Evolutionary conservation across 2,113 vertebrate species (phyloP).

Genomic region (Holacanthus passer): DNA sequence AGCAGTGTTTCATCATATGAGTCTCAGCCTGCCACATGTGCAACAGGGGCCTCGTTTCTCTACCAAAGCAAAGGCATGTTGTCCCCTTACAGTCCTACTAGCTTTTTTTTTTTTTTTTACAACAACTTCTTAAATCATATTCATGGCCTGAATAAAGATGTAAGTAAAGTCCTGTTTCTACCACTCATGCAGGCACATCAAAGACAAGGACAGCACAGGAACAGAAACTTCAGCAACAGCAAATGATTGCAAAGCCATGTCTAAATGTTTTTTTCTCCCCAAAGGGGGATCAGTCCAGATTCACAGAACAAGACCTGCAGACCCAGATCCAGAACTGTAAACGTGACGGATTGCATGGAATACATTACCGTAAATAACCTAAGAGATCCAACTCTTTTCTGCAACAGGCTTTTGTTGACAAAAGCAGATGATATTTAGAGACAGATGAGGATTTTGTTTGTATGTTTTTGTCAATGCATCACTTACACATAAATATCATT

Average conservation of each 20-base stretch:
- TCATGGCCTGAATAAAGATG: not conserved
- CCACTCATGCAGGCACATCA: not conserved
- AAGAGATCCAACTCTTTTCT: not conserved
- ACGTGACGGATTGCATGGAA: conserved; percentile 78
- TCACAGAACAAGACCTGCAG: conserved; percentile 32
- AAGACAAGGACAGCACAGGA: not conserved
- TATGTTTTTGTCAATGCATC: too few relatives aligned
- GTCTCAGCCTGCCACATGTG: not conserved
- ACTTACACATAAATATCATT: not conserved
- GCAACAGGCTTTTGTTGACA: not conserved
- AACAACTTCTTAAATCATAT: not conserved
- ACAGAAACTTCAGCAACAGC: conserved; percentile 6
- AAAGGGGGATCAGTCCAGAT: conserved; percentile 1
- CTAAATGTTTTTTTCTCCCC: not conserved
- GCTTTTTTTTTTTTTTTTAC: too few relatives aligned
- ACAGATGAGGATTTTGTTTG: too few relatives aligned
- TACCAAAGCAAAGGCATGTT: not conserved
- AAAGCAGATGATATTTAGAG: not conserved
- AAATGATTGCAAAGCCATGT: conserved; percentile 8
- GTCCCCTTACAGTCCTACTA: not conserved
- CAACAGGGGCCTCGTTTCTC: not conserved
- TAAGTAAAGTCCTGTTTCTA: not conserved
- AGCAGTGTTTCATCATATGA: conserved; percentile 30
- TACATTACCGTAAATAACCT: conserved; percentile 73
- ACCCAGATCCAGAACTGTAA: conserved; percentile 48